Base-by-base conservation (phyloP, 2,888 invertebrate species). In the Erebia aethiops region DNA sequence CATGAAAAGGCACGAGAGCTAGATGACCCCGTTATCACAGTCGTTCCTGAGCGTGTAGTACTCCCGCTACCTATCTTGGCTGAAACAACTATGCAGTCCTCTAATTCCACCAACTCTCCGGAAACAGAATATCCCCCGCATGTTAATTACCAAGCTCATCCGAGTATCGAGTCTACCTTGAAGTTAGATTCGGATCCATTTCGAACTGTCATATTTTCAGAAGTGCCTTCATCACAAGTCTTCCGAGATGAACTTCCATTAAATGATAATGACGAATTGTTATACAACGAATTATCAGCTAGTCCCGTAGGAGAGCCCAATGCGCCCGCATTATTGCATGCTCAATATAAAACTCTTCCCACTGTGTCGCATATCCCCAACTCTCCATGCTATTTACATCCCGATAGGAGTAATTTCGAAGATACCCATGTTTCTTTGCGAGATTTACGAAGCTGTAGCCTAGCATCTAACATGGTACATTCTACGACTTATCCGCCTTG, bases 71-170 rank as follows among this genome's bases (percentile, higher is more conserved):
- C 91, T 70, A 84, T 81, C 62, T 87, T 87, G 79, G 89, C 91
- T 64, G 92, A 92, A 84, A 91, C 91, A 82, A 89, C 92, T 84
- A 87, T 92, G 83, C 92, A 91, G 87, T 92, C 90, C 75, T 85
- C 89, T 63, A 86, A 85, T 76, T 86, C 90, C 21, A 90, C 91
- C 67, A 88, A 87, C 74, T 91, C 91, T 56, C 89, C 90, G 46
- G 92, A 91, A 74, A 78, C 83, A 49, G 92, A 92, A 81, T 74
- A 81, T 61, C 94, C 94, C 63, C 94, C 94, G 52, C 86, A 91
- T 21, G 82, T 94, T 16, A 94, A 94, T 82, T 94, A 91, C 74
- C 81, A 84, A 43, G 93, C 94, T 9, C 86, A 83, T 83, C 89
- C 94, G 76, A 73, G 78, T 71, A 74, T 81, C 69, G 76, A 80